Evolutionary conservation across 2,113 vertebrate genomes (phyloP).

Genomic region (Megalops atlanticus): DNA sequence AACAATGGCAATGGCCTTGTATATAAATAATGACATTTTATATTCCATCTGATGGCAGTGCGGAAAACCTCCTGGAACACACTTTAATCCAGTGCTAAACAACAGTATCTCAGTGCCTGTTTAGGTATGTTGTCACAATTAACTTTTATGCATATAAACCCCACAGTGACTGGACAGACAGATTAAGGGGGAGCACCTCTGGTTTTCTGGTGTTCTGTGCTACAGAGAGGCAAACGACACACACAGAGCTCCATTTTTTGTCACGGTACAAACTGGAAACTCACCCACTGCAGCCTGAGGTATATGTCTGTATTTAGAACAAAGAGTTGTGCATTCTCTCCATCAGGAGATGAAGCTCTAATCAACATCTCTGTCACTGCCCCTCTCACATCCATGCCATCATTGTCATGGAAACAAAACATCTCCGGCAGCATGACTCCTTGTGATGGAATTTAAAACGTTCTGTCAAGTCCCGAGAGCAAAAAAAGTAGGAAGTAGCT

Average conservation of each 20-base stretch:
- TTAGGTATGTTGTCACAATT: too few species aligned
- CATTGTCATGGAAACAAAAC: slow-evolving; percentile 44
- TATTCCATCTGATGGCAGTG: too few species aligned
- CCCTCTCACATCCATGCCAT: slow-evolving; percentile 23
- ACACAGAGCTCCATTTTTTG: neutral
- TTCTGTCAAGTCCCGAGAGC: neutral
- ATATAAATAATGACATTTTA: too few species aligned
- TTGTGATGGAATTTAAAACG: slow-evolving; percentile 21
- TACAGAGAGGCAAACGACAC: neutral
- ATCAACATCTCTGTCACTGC: slow-evolving; percentile 36
- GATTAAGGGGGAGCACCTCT: neutral
- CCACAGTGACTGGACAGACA: neutral
- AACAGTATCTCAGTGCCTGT: too few species aligned
- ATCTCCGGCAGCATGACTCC: slow-evolving; percentile 31
- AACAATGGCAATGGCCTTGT: too few species aligned
- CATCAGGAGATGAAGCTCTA: slow-evolving; percentile 36
- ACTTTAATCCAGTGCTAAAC: too few species aligned
- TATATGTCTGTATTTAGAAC: slow-evolving; percentile 36
- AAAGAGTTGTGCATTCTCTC: slow-evolving; percentile 27
- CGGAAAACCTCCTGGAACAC: too few species aligned
- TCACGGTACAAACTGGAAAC: neutral
- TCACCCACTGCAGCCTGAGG: slow-evolving; percentile 18
- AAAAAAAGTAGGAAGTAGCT: neutral
- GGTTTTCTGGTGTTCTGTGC: neutral
- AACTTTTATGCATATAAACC: neutral